Evolutionary conservation across 2,888 invertebrate genomes (phyloP), one percentile per base, ranked within the genome.

Genomic region (Agrochola lota): DNA sequence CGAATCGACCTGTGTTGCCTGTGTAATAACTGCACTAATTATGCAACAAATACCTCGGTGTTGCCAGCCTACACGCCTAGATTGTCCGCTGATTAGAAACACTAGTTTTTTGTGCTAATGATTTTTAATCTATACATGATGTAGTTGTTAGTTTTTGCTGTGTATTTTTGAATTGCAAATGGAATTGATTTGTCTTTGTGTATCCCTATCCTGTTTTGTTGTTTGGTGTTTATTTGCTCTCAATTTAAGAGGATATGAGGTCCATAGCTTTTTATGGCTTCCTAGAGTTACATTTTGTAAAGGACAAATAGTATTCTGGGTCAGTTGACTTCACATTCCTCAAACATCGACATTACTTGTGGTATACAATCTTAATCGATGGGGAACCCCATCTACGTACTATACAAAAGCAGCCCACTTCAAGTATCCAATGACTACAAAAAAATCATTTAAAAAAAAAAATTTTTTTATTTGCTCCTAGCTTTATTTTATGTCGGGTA

Each of bases 61-160:
- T 84, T 85, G 73, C 76, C 87, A 86, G 84, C 84, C 86, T 84
- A 84, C 84, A 78, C 86, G 79, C 49, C 72, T 78, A 84, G 86
- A 83, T 84, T 83, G 84, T 55, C 57, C 46, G 30, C 71, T 80
- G 85, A 85, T 86, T 80, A 80, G 86, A 66, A 83, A 84, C 87
- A 86, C 80, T 73, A 64, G 78, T 84, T 84, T 85, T 85, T 81
- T 78, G 79, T 64, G 8, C 68, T 76, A 83, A 79, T 77, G 77
- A 81, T 87, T 85, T 85, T 85, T 80, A 80, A 80, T 85, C 78
- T 80, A 78, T 71, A 68, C 59, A 78, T 86, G 88, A 86, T 85
- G 75, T 80, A 81, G 57, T n/a, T 69, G 52, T 77, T 49, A 43
- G 72, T 76, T 84, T 81, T 81, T 84, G 71, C 74, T 76, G 52